Conservation (phyloP, 2,113 vertebrate genomes). For the Anoura caudifer region DNA sequence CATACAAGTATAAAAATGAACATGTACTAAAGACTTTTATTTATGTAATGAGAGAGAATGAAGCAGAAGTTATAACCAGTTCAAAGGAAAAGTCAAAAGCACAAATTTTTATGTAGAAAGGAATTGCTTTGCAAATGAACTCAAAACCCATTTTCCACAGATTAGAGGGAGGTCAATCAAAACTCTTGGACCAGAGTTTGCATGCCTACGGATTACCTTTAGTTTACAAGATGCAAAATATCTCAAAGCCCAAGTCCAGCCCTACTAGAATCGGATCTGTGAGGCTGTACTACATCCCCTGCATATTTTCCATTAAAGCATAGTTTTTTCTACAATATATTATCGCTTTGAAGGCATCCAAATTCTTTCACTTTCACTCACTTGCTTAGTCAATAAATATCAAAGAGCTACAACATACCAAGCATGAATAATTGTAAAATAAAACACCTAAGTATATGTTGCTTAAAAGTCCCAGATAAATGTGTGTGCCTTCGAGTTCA, state of each 20-base stretch:
- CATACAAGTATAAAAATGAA: not conserved
- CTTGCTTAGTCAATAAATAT: not conserved
- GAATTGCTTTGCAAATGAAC: not conserved
- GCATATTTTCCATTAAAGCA: not conserved
- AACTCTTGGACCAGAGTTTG: not conserved
- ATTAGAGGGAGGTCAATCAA: not conserved
- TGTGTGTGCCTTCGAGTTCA: not conserved
- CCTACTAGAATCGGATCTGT: not conserved
- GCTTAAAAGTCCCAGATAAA: not conserved
- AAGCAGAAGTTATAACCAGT: not conserved
- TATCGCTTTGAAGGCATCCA: not conserved
- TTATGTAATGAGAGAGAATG: not conserved
- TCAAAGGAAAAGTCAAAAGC: not conserved
- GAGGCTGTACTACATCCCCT: not conserved
- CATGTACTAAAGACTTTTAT: not conserved
- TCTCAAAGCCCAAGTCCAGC: not conserved
- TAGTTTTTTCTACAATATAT: not conserved
- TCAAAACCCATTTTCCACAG: not conserved
- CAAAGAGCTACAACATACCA: not conserved
- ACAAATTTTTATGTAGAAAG: not conserved
- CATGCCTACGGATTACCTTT: not conserved
- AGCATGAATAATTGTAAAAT: constrained; percentile 1
- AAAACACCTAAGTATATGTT: not conserved
- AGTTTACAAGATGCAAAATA: not conserved
- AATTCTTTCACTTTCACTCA: not conserved